Evolutionary conservation across 2,888 invertebrate species (phyloP), one percentile per base, ranked within the genome.

Genomic region (Harpalus rufipes): DNA sequence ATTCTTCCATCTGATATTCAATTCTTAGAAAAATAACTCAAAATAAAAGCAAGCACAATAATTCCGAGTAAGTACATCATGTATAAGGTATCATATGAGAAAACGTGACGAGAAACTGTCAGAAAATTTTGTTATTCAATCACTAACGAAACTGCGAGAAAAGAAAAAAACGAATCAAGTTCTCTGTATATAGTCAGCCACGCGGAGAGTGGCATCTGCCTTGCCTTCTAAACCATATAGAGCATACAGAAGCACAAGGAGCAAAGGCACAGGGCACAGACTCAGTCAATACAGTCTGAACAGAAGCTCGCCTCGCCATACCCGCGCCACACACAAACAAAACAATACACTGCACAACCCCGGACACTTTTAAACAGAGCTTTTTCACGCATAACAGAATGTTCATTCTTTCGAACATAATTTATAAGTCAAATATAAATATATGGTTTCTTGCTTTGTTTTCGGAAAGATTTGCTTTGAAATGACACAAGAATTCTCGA

Each of bases 321-420:
- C 39, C 63, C 44, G 2, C 61, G 61, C 39, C 44, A 5, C 61
- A 81, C 39, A 81, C 63, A 81, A 21, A 16, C 80, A 59, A 41
- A 81, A 81, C 39, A 63, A 59, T 41, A 63, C 80, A 18, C 80
- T 16, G 39, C 80, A 21, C 59, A 41, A 51, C 74, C 61, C 61
- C 61, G 80, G 61, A 80, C 61, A 44, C 7, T 81, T 81, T 81
- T 81, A 81, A 81, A 63, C 59, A 63, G 59, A 39, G 41, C 63
- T 81, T 63, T 81, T 81, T 81, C 25, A 65, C 68, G 81, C 81
- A 68, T 81, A 63, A 65, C 32, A 68, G 32, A 81, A 56, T 81
- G 81, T 65, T 51, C 65, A 56, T 56, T 68, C 81, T 81, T 68
- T 44, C 81, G 56, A 25, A 81, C 51, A 81, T 68, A 81, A 68